Evolutionary conservation across 1,140 invertebrate species (phyloP), one percentile per base, ranked within the genome.

Genomic region (Sminthurides bifidus): DNA sequence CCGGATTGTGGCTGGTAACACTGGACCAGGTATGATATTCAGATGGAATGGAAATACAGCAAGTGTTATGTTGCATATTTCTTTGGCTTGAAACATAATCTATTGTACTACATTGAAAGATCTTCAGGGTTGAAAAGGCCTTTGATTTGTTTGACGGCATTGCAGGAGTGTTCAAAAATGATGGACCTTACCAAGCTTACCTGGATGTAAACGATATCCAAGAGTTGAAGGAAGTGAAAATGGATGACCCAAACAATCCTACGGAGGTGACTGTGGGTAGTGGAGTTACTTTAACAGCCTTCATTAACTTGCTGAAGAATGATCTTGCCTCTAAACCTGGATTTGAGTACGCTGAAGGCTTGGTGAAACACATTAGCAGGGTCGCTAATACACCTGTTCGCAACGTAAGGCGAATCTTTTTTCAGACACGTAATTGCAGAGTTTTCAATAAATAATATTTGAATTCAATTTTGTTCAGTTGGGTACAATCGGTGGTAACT

Each of bases 121-220:
- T n/a, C n/a, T n/a, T n/a, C n/a, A n/a, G n/a, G n/a, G n/a, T n/a
- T n/a, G n/a, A n/a, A n/a, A n/a, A n/a, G n/a, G n/a, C n/a, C n/a
- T n/a, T n/a, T n/a, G n/a, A n/a, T n/a, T n/a, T n/a, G n/a, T n/a
- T n/a, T n/a, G n/a, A n/a, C n/a, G n/a, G n/a, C n/a, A n/a, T n/a
- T n/a, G n/a, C 33, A 74, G 82, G 82, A 50, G 79, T 84, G 21
- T 84, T 79, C 67, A 59, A 68, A 73, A 62, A 70, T 69, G 54
- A 70, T 59, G 56, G 65, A 64, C 54, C 71, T 68, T 62, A 73
- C 74, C 8, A 79, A 58, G 71, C 81, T 43, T 80, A 81, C 52
- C 81, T 90, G 58, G 85, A 88, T 65, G 69, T 90, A 24, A 80
- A 79, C 35, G 77, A 76, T n/a, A 76, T 90, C 27, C 62, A 71